phyloP scores from a whole-genome alignment of 30 jellyfish, hydroid and myxozoan species.

The Turritopsis dohrnii region DNA sequence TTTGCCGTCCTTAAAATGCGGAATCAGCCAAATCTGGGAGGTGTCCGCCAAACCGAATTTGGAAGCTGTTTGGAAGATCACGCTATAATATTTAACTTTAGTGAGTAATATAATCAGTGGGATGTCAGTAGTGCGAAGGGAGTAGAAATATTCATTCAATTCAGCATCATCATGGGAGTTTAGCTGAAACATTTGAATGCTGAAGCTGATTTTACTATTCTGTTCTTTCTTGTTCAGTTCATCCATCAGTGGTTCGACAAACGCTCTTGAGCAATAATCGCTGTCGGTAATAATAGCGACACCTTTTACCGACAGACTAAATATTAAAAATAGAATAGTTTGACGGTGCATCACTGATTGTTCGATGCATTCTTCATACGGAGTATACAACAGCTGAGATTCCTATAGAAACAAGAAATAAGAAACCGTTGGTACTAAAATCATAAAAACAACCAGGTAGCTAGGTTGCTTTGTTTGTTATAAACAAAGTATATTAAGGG shows the following conservation, averaged over 20 bases:
- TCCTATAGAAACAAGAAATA: background rate
- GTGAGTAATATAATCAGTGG: background rate
- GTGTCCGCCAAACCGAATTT: background rate
- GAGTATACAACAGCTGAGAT: background rate
- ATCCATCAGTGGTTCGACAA: background rate
- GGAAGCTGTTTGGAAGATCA: background rate
- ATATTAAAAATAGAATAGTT: background rate
- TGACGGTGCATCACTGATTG: conserved; percentile 8
- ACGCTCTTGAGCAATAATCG: background rate
- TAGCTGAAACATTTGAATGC: background rate
- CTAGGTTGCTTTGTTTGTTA: too few relatives aligned
- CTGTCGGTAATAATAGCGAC: conserved; percentile 6
- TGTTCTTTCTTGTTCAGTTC: background rate
- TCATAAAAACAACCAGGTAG: too few relatives aligned
- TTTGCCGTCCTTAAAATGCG: conserved; percentile 5
- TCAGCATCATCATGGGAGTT: background rate
- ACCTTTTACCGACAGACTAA: conserved; percentile 8
- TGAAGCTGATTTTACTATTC: background rate
- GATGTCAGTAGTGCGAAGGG: background rate
- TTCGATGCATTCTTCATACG: conserved; percentile 7
- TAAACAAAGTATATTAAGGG: too few relatives aligned
- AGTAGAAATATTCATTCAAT: background rate
- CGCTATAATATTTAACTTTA: background rate
- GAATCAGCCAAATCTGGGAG: background rate
- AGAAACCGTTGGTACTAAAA: too few relatives aligned